phyloP scores from a whole-genome alignment of 2,888 invertebrate genomes.

The Drosophila ezoana region DNA sequence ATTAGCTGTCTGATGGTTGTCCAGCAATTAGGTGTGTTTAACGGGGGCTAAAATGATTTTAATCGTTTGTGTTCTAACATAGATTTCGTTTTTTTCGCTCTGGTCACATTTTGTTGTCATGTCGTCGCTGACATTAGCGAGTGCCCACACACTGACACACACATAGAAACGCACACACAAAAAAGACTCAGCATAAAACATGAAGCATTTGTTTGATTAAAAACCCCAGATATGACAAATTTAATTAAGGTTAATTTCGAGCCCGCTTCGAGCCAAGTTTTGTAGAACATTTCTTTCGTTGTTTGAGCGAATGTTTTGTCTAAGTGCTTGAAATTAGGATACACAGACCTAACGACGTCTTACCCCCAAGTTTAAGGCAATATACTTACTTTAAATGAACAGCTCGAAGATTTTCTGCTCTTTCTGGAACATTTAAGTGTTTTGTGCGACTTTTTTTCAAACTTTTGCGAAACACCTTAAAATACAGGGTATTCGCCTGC shows the following conservation, averaged over 20 bases:
- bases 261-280: constrained; percentile 2
- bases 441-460: too few relatives aligned
- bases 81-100: constrained; percentile 66
- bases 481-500: constrained; percentile 17
- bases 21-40: constrained; percentile 74
- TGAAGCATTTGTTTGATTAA: constrained; percentile 58
- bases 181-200: constrained; percentile 25
- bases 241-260: constrained; percentile 72
- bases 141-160: constrained; percentile 17
- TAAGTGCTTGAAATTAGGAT: background rate
- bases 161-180: constrained; percentile 8
- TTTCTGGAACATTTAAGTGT: too few relatives aligned
- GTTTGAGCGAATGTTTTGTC: background rate
- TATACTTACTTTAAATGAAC: too few relatives aligned
- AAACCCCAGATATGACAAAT: constrained; percentile 70
- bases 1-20: constrained; percentile 71
- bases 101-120: constrained; percentile 66
- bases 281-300: background rate
- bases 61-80: constrained; percentile 71
- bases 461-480: background rate
- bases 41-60: constrained; percentile 67
- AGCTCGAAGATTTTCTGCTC: too few relatives aligned
- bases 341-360: too few relatives aligned
- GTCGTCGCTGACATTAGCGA: constrained; percentile 70
- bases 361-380: too few relatives aligned